These are phyloP conservation scores for Hylomyscus alleni DNA, from an alignment of 2,797 vertebrate genomes.

Conservation along the genomic window DNA sequence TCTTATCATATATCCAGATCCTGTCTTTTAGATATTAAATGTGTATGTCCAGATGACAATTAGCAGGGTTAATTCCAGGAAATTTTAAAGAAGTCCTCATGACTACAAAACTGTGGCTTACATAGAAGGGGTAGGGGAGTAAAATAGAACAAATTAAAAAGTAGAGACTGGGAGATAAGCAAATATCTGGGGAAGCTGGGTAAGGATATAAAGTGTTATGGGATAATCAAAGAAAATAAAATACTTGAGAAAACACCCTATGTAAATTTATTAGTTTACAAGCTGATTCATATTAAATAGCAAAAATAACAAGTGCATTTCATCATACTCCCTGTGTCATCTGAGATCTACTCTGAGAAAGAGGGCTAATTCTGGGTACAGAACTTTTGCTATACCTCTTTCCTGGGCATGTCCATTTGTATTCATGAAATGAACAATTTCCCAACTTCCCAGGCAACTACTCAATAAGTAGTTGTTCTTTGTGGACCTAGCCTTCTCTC, in stretches of 20 bases:
- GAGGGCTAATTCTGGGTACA: constrained; percentile 58
- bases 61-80: background rate
- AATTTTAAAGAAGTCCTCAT: background rate
- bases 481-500: background rate
- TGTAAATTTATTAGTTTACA: background rate
- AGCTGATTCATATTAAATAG: background rate
- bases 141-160: background rate
- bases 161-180: too few species aligned
- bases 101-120: background rate
- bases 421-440: background rate
- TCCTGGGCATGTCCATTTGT: background rate
- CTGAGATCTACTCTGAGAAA: constrained; percentile 66
- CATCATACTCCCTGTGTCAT: background rate
- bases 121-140: rapidly evolving
- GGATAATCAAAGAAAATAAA: background rate
- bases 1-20: background rate
- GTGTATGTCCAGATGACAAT: background rate
- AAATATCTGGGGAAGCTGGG: background rate
- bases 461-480: background rate
- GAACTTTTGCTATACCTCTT: constrained; percentile 16
- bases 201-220: too few species aligned
- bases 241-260: background rate
- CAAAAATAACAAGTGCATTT: constrained; percentile 65
- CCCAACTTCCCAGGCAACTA: background rate
- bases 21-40: background rate